Base-by-base conservation (phyloP, 2,888 invertebrate species). In the Nomada goodeniana region DNA sequence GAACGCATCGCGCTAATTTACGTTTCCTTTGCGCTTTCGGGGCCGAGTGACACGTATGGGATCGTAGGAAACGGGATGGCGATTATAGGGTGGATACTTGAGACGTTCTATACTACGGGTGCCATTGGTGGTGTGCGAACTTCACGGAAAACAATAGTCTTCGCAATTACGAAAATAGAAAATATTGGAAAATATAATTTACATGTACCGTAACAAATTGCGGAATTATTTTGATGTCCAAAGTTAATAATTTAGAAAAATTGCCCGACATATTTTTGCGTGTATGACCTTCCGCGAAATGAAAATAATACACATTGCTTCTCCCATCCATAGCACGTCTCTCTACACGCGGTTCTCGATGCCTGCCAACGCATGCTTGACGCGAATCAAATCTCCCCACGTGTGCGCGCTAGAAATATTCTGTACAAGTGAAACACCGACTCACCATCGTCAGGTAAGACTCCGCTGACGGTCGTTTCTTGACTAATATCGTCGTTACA, bases 381-480 rank as follows among this genome's bases (percentile, higher is more conserved):
- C 4, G 7, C 11, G 4, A 44, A 26, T 26, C 26, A 26, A 26
- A 26, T 26, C 2, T 26, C 26, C 26, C 26, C 26, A 26, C 2
- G 26, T 2, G 2, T 26, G 26, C 36, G 5, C 36, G 7, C 0
- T 1, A 36, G 36, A 36, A 36, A 36, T 36, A 36, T 36, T 36
- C 36, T 7, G 1, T 53, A 64, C 20, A 26, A 61, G 26, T 57
- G 2, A 65, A 69, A 1, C 42, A 68, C 61, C 10, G 44, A 69
- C 88, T 90, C 85, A 92, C 93, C 93, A 74, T 93, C 94, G 83
- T 93, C 93, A 42, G 93, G 93, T 74, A 93, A 90, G n/a, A 87
- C 80, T 26, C 89, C 89, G 67, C 93, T 93, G 84, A 93, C 89
- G 13, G 93, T 94, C 59, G 93, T 94, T 55, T 93, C 93, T 83